phyloP scores from a whole-genome alignment of 2,888 invertebrate species.

The Saturnia pavonia region DNA sequence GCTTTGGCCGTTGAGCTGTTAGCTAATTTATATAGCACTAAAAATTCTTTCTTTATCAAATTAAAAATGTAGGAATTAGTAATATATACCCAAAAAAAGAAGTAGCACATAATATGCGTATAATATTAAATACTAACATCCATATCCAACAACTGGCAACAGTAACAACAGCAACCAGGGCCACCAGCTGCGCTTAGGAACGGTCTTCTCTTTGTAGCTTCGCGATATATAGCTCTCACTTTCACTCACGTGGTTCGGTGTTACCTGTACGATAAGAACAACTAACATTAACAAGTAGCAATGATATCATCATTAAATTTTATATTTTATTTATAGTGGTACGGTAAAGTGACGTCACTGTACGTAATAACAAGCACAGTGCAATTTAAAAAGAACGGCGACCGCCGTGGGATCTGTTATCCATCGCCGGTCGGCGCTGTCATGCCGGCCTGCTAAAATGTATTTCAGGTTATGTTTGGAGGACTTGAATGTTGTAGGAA shows the following conservation, averaged over 20 bases:
- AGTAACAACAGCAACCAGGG: constrained; percentile 66
- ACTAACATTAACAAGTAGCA: background rate
- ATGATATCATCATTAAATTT: background rate
- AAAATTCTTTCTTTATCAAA: no score
- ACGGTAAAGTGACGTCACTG: background rate
- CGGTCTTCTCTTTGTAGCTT: constrained; percentile 32
- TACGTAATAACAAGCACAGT: no score
- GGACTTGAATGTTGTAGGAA: background rate
- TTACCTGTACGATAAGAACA: constrained; percentile 43
- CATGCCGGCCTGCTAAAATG: no score
- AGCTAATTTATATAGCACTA: no score
- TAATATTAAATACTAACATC: constrained; percentile 60
- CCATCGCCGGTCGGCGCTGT: no score
- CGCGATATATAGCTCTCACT: constrained; percentile 44
- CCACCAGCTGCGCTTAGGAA: constrained; percentile 57
- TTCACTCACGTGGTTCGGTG: constrained; percentile 52
- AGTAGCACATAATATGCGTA: background rate
- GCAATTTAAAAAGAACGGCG: no score
- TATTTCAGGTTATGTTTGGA: background rate
- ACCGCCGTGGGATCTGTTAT: no score
- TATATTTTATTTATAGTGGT: background rate
- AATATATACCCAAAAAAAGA: background rate
- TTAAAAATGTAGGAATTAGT: no score
- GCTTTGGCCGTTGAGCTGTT: no score
- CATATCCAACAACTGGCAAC: constrained; percentile 62